A percentile compares a stretch with the other conserved stretches of the same genome.
Evolutionary conservation across 2,113 vertebrate species (phyloP).

Genomic region (Myrmecophaga tridactyla): DNA sequence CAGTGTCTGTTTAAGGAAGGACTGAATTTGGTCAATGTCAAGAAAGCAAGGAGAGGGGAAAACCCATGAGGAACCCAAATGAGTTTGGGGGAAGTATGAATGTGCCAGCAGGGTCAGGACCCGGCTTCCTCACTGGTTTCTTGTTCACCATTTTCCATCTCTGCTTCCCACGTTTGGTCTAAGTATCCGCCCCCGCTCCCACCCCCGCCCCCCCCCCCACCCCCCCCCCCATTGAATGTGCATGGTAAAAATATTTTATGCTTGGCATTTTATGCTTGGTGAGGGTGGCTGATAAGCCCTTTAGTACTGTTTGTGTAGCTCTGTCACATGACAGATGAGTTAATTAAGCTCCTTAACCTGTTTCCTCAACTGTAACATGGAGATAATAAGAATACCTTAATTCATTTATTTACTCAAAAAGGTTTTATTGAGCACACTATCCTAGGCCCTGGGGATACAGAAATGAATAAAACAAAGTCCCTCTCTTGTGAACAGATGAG

Average conservation of each 20-base stretch:
- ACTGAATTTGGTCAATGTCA: not conserved
- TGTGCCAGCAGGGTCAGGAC: not conserved
- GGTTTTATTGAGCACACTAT: not conserved
- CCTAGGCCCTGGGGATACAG: not conserved
- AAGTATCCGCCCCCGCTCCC: too few species aligned
- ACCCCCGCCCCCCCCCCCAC: too few species aligned
- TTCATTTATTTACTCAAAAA: not conserved
- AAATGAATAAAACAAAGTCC: not conserved
- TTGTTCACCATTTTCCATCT: not conserved
- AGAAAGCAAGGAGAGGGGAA: not conserved
- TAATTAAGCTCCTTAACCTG: not conserved
- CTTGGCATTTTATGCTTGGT: not conserved
- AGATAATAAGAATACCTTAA: not conserved
- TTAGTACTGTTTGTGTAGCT: not conserved
- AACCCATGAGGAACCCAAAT: not conserved
- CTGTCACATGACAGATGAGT: not conserved
- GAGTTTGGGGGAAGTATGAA: not conserved
- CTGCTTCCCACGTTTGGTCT: too few species aligned
- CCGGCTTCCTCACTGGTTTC: not conserved
- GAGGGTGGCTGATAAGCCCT: too few species aligned
- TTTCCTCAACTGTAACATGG: not conserved
- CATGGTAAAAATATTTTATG: not conserved
- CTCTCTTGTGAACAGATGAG: not conserved
- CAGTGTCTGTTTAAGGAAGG: not conserved
- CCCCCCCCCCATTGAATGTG: not conserved